These are phyloP conservation scores for Andrena dorsata DNA, from an alignment of 2,888 invertebrate genomes.

Conservation along the genomic window DNA sequence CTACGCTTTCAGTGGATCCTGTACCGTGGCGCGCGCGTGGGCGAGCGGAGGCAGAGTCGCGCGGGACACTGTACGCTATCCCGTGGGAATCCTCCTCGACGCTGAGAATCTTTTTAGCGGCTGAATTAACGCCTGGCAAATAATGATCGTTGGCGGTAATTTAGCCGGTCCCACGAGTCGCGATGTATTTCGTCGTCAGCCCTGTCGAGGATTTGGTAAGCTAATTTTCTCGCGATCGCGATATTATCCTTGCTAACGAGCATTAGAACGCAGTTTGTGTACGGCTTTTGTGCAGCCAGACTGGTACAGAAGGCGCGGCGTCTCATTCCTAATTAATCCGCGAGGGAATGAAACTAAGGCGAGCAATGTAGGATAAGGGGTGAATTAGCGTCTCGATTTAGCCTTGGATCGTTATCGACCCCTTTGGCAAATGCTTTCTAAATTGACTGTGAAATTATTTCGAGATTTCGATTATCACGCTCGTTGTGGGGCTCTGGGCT, in stretches of 20 bases:
- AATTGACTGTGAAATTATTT: slow-evolving; percentile 33
- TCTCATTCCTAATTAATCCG: neutral
- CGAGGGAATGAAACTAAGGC: slow-evolving; percentile 6
- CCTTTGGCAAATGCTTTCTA: neutral
- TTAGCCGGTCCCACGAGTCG: slow-evolving; percentile 69
- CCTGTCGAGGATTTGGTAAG: slow-evolving; percentile 63
- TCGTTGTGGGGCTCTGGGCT: neutral
- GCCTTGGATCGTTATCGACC: neutral
- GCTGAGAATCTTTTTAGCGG: slow-evolving; percentile 68
- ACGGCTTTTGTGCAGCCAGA: neutral
- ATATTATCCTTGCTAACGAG: slow-evolving; percentile 60
- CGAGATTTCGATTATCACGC: slow-evolving; percentile 5
- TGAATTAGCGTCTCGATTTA: neutral
- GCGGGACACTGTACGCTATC: slow-evolving; percentile 56
- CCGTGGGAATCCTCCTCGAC: slow-evolving; percentile 66
- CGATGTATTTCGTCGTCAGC: slow-evolving; percentile 47
- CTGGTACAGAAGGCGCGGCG: slow-evolving; percentile 1
- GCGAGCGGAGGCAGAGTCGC: slow-evolving; percentile 44
- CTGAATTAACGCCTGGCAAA: slow-evolving; percentile 67
- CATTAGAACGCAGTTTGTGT: slow-evolving; percentile 25
- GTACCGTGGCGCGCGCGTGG: slow-evolving; percentile 36
- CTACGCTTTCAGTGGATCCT: slow-evolving; percentile 15
- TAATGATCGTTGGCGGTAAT: slow-evolving; percentile 67
- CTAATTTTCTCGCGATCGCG: slow-evolving; percentile 60
- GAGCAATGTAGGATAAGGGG: neutral